Evolutionary conservation across 2,797 vertebrate genomes (phyloP), one percentile per base, ranked within the genome.

Genomic region (Pipistrellus pygmaeus): DNA sequence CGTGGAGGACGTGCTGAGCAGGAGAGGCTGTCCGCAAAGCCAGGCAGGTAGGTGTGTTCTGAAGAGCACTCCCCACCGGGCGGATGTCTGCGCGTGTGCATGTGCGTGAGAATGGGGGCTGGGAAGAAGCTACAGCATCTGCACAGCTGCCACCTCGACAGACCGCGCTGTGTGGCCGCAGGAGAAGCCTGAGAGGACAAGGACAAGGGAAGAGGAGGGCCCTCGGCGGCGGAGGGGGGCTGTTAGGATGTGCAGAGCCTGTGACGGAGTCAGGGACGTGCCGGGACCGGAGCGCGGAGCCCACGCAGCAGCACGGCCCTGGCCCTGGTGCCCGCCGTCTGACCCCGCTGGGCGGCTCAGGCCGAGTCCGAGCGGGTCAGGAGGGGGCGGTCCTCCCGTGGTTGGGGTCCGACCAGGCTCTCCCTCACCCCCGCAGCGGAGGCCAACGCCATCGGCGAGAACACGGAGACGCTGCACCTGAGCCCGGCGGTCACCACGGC

Each of bases 1-100:
- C 0, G 66, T 99, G 92, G 99, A 99, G 73, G 99, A 99, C 25
- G 78, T 99, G 97, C 98, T 99, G 27, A 98, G 94, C 95, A 99
- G 98, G 97, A 99, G 98, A 98, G 99, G 99, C 86, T 99, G 99
- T 82, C 98, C 99, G 91, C 97, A 98, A 60, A 97, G 97, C 21
- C 99, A 99, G 93, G 97, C 98, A 98, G 99, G 99, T 99, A 98
- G 97, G 98, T 82, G 62, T 89, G 77, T 53, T 66, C 75, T 44
- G 7, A 25, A 25, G 44, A 0, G 1, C 0, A 2, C 4, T 30
- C 27, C 3, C 0, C 2, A 13, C 15, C 55, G 2, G 41, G 10
- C 6, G 25, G 44, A 3, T 38, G 71, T 27, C 46, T 32, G 1
- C 35, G 1, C 14, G 8, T 10, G 57, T 41, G 10, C 8, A 27